Evolutionary conservation across 2,113 vertebrate species (phyloP).

Genomic region (Archilochus colubris): DNA sequence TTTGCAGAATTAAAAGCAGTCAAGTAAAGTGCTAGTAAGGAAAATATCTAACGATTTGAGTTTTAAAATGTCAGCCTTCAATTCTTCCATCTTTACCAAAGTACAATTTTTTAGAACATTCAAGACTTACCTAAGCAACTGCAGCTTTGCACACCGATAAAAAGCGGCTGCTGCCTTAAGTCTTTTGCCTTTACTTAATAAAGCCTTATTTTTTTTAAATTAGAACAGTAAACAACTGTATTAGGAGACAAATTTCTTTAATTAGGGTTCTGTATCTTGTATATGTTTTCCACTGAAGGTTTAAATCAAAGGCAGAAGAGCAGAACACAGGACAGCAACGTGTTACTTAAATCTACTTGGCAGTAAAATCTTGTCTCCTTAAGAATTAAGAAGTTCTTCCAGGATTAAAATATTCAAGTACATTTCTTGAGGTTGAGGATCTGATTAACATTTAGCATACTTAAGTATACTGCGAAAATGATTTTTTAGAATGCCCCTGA

Average conservation of each 20-base stretch:
- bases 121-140: background rate
- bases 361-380: background rate
- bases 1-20: constrained; percentile 4
- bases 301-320: constrained; percentile 13
- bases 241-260: constrained; percentile 19
- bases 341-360: background rate
- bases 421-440: background rate
- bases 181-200: background rate
- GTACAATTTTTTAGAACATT: background rate
- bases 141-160: background rate
- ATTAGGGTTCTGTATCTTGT: background rate
- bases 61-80: constrained; percentile 38
- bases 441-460: background rate
- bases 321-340: background rate
- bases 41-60: background rate
- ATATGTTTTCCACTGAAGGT: background rate
- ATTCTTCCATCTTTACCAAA: background rate
- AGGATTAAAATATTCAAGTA: background rate
- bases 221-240: background rate
- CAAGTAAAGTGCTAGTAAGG: constrained; percentile 11
- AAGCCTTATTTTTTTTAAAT: background rate
- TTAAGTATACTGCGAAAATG: background rate
- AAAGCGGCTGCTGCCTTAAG: background rate
- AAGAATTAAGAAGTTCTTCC: background rate
- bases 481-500: background rate